Base-by-base conservation (phyloP, 2,113 vertebrate species). In the Psephotus haematonotus region DNA sequence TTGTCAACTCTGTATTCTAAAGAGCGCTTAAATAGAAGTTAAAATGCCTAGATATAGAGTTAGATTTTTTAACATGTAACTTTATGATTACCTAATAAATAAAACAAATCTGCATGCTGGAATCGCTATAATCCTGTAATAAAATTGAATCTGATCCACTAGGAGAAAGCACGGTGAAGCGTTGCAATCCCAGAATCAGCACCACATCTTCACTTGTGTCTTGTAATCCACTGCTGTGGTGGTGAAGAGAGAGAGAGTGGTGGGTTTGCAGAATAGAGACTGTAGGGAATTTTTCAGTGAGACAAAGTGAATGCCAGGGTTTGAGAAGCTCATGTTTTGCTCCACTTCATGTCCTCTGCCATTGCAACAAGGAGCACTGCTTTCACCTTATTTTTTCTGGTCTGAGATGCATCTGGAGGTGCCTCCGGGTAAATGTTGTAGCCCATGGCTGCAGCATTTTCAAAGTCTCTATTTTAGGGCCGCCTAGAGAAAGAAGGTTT, bases 51-150 rank as follows among this genome's bases (percentile, higher is more conserved):
- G 69, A 67, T 95, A 72, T 25, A 37, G 50, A 75, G 74, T 27
- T 93, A 90, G 90, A 80, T 75, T 94, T 90, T 92, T 84, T 53
- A 89, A 93, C 86, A 70, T 29, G 60, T 65, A 88, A 89, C 81
- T 84, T 94, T 76, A 33, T 70, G 44, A 86, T 76, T 87, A 57
- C 94, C 87, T 88, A 64, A 86, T 88, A 52, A 95, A 95, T 71
- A 91, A 69, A 70, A 79, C 62, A 88, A 78, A 94, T 89, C 71
- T 96, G 95, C 95, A 94, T 95, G 86, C 88, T 92, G 88, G 92
- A 95, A 55, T 97, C 76, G 44, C 70, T 93, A 15, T 92, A 93
- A 69, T 82, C 93, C 68, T 96, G 37, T 94, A 85, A 90, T 49
- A 47, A 76, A 91, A 64, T 62, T 28, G 82, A 64, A 86, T 46